Conservation (phyloP, 2,888 invertebrate genomes). For the Mimachlamys varia region DNA sequence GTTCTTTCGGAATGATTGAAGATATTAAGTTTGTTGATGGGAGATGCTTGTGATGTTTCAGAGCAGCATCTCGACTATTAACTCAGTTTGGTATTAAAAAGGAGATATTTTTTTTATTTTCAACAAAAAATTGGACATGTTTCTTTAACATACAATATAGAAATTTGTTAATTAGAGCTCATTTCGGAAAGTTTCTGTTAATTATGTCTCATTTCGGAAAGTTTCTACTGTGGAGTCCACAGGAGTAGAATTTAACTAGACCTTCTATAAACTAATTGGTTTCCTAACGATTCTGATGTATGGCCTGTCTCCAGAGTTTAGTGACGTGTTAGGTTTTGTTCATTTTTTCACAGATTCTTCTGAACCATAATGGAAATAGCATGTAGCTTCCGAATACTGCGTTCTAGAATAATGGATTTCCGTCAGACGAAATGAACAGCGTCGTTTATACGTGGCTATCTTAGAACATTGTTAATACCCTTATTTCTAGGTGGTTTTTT, state of each 20-base stretch:
- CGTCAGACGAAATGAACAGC: slow-evolving; percentile 16
- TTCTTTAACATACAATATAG: background rate
- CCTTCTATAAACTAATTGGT: background rate
- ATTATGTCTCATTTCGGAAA: background rate
- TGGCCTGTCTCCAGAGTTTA: background rate
- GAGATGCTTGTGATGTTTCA: too few relatives aligned
- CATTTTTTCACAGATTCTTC: background rate
- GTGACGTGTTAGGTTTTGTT: background rate
- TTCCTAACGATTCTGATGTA: background rate
- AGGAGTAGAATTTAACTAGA: background rate
- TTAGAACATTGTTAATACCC: background rate
- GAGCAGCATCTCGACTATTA: too few relatives aligned
- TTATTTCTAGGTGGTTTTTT: background rate
- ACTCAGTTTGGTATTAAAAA: too few relatives aligned
- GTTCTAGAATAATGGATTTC: background rate
- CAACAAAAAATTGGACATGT: too few relatives aligned
- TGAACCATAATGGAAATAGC: background rate
- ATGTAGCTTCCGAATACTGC: background rate
- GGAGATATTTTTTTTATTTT: too few relatives aligned
- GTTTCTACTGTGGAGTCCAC: background rate
- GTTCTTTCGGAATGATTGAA: too few relatives aligned
- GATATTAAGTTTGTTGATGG: too few relatives aligned
- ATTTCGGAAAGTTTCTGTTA: background rate
- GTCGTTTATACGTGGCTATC: background rate
- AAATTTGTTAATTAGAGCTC: background rate